These are phyloP conservation scores for Phylloscopus trochilus DNA, from an alignment of 2,113 vertebrate species.

Conservation along the genomic window DNA sequence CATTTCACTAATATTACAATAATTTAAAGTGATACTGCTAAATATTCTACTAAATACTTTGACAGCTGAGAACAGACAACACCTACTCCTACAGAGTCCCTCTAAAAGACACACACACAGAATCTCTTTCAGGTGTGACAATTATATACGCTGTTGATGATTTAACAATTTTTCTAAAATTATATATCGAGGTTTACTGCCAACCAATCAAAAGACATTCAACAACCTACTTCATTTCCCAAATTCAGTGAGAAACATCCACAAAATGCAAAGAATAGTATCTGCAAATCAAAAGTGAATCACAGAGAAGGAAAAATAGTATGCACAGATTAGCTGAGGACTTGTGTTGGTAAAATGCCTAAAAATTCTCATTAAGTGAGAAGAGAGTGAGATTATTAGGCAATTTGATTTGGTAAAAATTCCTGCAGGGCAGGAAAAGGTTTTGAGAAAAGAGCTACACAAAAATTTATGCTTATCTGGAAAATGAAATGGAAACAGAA, in stretches of 20 bases:
- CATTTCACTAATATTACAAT: constrained; percentile 9
- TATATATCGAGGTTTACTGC: not conserved
- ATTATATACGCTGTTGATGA: not conserved
- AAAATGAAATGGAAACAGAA: not conserved
- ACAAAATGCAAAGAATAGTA: constrained; percentile 24
- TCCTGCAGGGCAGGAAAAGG: not conserved
- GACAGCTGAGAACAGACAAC: not conserved
- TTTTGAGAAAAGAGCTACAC: not conserved
- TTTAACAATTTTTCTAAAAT: not conserved
- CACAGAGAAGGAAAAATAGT: not conserved
- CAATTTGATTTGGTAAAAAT: not conserved
- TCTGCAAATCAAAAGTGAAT: not conserved
- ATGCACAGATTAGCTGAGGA: not conserved
- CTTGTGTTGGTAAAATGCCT: constrained; percentile 4
- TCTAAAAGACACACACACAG: not conserved
- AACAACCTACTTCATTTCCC: not conserved
- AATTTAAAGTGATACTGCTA: constrained; percentile 23
- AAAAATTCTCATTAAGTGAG: constrained; percentile 11
- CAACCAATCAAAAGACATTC: not conserved
- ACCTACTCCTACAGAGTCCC: not conserved
- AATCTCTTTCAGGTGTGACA: not conserved
- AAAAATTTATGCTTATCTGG: not conserved
- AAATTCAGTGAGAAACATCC: not conserved
- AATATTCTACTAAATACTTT: constrained; percentile 18
- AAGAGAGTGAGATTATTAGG: not conserved